Evolutionary conservation across 64 coral and sea anemone genomes (phyloP).

Genomic region (Stichodactyla mertensii): DNA sequence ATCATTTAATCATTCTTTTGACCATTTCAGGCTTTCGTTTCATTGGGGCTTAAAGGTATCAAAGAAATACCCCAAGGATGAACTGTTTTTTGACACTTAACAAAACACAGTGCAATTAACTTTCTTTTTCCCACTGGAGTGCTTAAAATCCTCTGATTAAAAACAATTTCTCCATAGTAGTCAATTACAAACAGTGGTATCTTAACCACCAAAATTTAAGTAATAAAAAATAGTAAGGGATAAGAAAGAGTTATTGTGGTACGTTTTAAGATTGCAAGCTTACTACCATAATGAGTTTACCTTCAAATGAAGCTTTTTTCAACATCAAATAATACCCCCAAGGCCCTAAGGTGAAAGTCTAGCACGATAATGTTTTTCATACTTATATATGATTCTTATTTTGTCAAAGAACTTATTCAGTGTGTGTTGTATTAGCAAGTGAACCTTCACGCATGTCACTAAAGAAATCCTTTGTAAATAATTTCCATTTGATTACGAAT

Average conservation of each 20-base stretch:
- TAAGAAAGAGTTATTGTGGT: no score
- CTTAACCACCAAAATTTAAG: no score
- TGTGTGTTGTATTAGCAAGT: neutral
- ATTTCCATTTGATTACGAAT: slow-evolving; percentile 48
- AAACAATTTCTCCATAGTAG: no score
- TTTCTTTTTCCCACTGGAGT: no score
- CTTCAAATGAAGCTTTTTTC: no score
- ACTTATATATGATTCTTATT: neutral
- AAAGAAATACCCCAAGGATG: neutral
- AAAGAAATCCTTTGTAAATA: slow-evolving; percentile 30
- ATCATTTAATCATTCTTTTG: neutral
- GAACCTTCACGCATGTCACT: neutral
- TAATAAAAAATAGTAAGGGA: no score
- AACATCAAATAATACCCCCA: neutral
- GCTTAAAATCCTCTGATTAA: no score
- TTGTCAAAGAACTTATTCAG: neutral
- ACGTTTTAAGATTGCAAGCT: no score
- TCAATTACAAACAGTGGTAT: no score
- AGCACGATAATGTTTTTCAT: neutral
- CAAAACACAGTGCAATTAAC: no score
- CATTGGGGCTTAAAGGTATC: neutral
- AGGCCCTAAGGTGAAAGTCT: neutral
- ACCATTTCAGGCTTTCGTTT: neutral
- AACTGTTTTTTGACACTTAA: neutral
- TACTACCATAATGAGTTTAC: no score